Evolutionary conservation across 2,113 vertebrate species (phyloP).

Genomic region (Dolichallabes microphthalmus): DNA sequence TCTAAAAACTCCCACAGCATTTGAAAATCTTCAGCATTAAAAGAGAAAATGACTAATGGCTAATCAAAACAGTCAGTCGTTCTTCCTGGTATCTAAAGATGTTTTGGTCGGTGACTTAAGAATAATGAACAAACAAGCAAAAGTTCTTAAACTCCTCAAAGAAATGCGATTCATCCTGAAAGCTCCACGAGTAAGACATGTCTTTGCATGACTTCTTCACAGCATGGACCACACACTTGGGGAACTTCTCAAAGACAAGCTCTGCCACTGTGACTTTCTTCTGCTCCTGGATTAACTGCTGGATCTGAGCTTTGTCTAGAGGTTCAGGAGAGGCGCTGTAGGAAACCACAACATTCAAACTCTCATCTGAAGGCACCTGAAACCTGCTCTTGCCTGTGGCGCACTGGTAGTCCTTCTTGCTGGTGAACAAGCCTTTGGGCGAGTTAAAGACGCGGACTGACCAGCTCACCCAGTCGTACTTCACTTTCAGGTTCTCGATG

Average conservation of each 20-base stretch:
- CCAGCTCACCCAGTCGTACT: constrained; percentile 77
- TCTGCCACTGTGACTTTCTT: constrained; percentile 65
- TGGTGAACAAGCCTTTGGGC: constrained; percentile 56
- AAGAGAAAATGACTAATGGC: neutral
- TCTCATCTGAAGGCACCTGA: constrained; percentile 64
- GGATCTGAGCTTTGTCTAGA: constrained; percentile 62
- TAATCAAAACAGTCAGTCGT: neutral
- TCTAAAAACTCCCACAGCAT: neutral
- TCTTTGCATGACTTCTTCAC: constrained; percentile 65
- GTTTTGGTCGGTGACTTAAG: constrained; percentile 50
- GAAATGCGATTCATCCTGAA: constrained; percentile 69
- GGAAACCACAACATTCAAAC: constrained; percentile 69
- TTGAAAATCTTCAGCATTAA: neutral
- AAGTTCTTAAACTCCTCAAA: constrained; percentile 69
- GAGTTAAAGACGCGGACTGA: constrained; percentile 70
- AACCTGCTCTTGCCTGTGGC: constrained; percentile 69
- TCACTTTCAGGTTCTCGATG: constrained; percentile 63
- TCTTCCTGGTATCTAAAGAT: no score
- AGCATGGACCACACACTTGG: constrained; percentile 66
- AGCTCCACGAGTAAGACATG: constrained; percentile 68
- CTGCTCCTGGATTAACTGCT: constrained; percentile 65
- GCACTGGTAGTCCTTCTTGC: constrained; percentile 65
- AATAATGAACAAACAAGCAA: constrained; percentile 70
- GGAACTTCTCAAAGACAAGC: constrained; percentile 63
- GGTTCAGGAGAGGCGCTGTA: constrained; percentile 72